Evolutionary conservation across 2,888 invertebrate species (phyloP), one percentile per base, ranked within the genome.

Genomic region (Thalpophila matura): DNA sequence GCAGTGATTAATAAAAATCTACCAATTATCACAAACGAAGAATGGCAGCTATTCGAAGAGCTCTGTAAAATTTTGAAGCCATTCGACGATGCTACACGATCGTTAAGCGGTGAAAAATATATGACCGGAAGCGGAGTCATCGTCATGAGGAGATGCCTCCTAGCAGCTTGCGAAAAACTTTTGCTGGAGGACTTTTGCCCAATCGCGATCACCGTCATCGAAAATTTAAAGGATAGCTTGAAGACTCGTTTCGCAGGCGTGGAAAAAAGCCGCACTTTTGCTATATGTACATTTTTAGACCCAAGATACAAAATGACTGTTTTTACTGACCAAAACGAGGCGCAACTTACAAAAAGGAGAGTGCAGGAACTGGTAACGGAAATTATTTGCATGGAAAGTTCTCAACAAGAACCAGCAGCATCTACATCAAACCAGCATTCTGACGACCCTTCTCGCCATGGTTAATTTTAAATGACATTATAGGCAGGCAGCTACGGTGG

Each of bases 71-170:
- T 77, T 29, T 64, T 85, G 49, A 63, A 75, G 33, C 81, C 81
- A 5, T 82, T 81, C 27, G 76, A 85, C 14, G 76, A 82, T 20
- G 76, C 61, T 9, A 79, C 79, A 1, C 22, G 50, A 24, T 31
- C 71, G 4, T 73, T 79, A 54, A 82, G 77, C 55, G 80, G 77
- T 0, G 70, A 83, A 60, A 67, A 71, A n/a, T 80, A 78, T 43
- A 60, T 81, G 43, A 77, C 77, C 3, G 76, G 46, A 2, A 71
- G 76, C 29, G 45, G 53, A 1, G 63, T 74, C 4, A 75, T 77
- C 22, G 61, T 71, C 14, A 69, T 80, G 54, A 77, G 71, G 35
- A 54, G 68, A 20, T 69, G 74, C 31, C 64, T 78, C n/a, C 43
- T 29, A 45, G 42, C 40, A n/a, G 47, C 62, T 5, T 72, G 63